These are phyloP conservation scores for Pelagia noctiluca DNA, from an alignment of 30 jellyfish, hydroid and myxozoan species.

Conservation along the genomic window DNA sequence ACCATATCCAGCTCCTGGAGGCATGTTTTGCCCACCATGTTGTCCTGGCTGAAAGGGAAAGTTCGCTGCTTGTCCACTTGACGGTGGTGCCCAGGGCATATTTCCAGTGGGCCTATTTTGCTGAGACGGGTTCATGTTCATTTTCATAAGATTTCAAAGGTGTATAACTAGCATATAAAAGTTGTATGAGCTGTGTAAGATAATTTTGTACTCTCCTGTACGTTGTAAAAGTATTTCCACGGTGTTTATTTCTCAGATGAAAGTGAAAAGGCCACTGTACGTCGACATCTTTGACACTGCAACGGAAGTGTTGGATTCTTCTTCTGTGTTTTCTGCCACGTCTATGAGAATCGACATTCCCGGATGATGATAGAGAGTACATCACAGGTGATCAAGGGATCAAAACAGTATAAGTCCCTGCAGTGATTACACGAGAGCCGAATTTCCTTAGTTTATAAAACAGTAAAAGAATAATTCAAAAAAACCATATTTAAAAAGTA, in stretches of 20 bases:
- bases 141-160: not conserved
- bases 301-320: slow-evolving; percentile 56
- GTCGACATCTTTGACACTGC: slow-evolving; percentile 54
- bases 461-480: no score
- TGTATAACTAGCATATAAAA: not conserved
- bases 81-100: slow-evolving; percentile 46
- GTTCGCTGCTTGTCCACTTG: slow-evolving; percentile 39
- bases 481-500: no score
- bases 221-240: slow-evolving; percentile 4
- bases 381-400: slow-evolving; percentile 47
- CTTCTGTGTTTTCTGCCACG: slow-evolving; percentile 87
- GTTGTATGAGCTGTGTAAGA: not conserved
- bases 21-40: slow-evolving; percentile 30
- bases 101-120: slow-evolving; percentile 63
- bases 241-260: slow-evolving; percentile 28
- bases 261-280: not conserved
- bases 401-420: not conserved
- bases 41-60: slow-evolving; percentile 43
- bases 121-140: slow-evolving; percentile 58
- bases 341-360: slow-evolving; percentile 62
- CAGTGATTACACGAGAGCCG: no score
- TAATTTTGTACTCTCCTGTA: not conserved
- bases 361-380: slow-evolving; percentile 70
- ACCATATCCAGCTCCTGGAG: slow-evolving; percentile 12
- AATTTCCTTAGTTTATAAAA: no score